Evolutionary conservation across 2,113 vertebrate genomes (phyloP).

Genomic region (Laterallus jamaicensis): DNA sequence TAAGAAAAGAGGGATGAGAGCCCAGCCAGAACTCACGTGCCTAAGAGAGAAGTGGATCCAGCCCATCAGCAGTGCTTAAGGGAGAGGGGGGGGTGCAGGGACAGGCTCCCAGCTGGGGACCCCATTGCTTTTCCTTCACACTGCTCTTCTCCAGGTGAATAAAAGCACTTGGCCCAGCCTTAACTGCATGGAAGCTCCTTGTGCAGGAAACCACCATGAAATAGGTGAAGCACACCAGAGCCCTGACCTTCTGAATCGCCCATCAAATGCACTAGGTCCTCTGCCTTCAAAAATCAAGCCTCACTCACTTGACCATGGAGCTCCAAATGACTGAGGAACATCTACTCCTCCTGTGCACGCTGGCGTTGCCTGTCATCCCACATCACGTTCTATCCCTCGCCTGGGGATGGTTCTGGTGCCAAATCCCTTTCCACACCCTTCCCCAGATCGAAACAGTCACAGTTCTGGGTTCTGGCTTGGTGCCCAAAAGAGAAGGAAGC

Average conservation of each 20-base stretch:
- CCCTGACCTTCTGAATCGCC: not conserved
- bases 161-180: not conserved
- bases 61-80: not conserved
- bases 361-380: not conserved
- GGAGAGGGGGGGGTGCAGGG: not conserved
- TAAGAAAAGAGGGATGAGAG: not conserved
- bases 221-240: not conserved
- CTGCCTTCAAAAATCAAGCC: not conserved
- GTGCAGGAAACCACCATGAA: not conserved
- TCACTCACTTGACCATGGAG: not conserved
- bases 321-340: not conserved
- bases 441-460: not conserved
- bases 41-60: not conserved
- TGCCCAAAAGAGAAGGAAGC: not conserved
- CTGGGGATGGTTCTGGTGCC: not conserved
- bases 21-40: not conserved
- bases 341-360: not conserved
- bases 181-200: not conserved
- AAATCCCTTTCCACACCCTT: not conserved
- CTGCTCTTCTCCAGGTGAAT: not conserved
- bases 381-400: not conserved
- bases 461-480: not conserved
- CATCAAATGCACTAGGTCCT: not conserved
- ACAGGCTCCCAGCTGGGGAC: not conserved
- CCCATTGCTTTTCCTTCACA: not conserved